Conservation (phyloP, 53 echinoderm and acorn worm species). For the Mesocentrotus franciscanus region DNA sequence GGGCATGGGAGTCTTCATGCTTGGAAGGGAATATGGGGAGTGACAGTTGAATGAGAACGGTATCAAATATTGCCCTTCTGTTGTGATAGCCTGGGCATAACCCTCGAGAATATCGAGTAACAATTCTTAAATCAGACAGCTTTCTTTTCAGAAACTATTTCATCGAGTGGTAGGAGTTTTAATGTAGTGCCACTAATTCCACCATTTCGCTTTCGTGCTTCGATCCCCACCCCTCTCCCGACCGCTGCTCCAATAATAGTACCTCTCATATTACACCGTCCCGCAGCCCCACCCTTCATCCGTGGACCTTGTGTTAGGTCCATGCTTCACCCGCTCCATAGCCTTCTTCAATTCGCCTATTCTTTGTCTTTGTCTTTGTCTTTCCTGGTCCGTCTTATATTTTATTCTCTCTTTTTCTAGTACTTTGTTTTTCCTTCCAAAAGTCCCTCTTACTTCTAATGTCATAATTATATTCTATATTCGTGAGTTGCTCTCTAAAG, state of each 20-base stretch:
- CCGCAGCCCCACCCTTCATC: neutral
- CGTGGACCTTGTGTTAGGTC: no score
- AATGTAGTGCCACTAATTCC: neutral
- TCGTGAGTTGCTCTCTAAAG: no score
- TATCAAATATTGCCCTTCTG: conserved; percentile 59
- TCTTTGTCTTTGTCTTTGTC: no score
- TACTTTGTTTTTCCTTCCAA: no score
- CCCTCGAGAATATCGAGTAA: conserved; percentile 54
- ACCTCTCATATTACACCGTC: no score
- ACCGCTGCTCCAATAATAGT: no score
- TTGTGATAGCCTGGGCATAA: conserved; percentile 60
- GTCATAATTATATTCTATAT: no score
- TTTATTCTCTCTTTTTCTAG: no score
- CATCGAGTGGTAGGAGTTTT: neutral
- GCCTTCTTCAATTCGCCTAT: neutral
- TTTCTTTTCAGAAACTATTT: neutral
- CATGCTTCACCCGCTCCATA: neutral
- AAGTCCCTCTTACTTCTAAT: no score
- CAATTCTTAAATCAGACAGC: conserved; percentile 32
- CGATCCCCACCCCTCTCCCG: neutral
- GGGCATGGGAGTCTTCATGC: conserved; percentile 25
- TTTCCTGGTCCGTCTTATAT: no score
- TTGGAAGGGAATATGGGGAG: conserved; percentile 5
- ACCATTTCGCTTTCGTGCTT: neutral
- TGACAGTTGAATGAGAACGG: conserved; percentile 63